Evolutionary conservation across 2,797 vertebrate genomes (phyloP).

Genomic region (Merluccius polli): DNA sequence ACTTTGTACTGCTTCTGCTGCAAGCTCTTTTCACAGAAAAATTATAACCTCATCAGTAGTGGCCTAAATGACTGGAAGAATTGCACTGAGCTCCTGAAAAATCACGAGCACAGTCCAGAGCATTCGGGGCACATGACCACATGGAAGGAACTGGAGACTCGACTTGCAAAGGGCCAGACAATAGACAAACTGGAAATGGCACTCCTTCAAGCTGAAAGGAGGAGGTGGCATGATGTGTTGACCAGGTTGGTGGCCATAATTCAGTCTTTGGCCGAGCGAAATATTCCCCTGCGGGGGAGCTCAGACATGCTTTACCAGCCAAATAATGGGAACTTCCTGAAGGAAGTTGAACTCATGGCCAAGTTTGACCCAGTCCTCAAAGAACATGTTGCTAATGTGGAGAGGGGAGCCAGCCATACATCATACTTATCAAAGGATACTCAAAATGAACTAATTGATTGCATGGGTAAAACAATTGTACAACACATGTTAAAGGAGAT

Average conservation of each 20-base stretch:
- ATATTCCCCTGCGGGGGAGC: not conserved
- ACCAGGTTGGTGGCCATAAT: conserved; percentile 2
- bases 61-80: conserved; percentile 1
- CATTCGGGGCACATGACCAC: not conserved
- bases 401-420: not conserved
- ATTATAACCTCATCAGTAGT: not conserved
- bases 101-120: not conserved
- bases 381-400: not conserved
- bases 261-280: not conserved
- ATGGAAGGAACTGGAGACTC: not conserved
- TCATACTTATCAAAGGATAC: not conserved
- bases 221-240: not conserved
- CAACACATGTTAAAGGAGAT: not conserved
- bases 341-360: not conserved
- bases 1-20: no score
- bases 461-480: not conserved
- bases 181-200: not conserved
- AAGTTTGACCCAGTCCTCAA: conserved; percentile 3
- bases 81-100: not conserved
- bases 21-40: no score
- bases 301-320: not conserved
- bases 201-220: not conserved
- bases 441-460: not conserved
- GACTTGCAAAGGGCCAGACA: not conserved
- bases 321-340: not conserved